Percentiles rank a stretch among this genome's conserved stretches.
phyloP scores from a whole-genome alignment of 1,140 invertebrate genomes.

The Zaprionus tsacasi region DNA sequence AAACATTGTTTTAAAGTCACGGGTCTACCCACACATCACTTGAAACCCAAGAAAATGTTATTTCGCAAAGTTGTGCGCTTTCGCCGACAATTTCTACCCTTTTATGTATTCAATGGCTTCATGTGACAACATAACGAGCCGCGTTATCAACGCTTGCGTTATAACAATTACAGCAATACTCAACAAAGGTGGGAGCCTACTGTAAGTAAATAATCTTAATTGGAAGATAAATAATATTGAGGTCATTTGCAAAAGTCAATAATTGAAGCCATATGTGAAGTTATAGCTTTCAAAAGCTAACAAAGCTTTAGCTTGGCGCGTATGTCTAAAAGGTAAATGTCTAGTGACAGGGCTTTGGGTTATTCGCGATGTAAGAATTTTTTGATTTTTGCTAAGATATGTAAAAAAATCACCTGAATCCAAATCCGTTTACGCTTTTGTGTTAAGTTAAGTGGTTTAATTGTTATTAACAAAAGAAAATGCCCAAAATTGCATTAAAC shows the following conservation, averaged over 20 bases:
- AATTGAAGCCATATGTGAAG: constrained; percentile 3
- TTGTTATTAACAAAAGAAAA: too few relatives aligned
- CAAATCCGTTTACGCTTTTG: too few relatives aligned
- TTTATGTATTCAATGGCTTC: constrained; percentile 75
- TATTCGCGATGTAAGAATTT: too few relatives aligned
- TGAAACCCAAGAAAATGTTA: constrained; percentile 49
- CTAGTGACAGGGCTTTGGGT: too few relatives aligned
- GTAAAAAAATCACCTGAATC: too few relatives aligned
- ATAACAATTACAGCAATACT: constrained; percentile 58
- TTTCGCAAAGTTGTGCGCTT: constrained; percentile 65
- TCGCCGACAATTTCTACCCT: constrained; percentile 72
- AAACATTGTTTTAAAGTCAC: not conserved
- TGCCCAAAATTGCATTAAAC: too few relatives aligned
- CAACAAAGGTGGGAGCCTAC: constrained; percentile 52
- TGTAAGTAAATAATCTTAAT: constrained; percentile 44
- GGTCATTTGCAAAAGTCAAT: not conserved
- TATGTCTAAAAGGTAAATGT: too few relatives aligned
- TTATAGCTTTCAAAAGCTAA: constrained; percentile 38
- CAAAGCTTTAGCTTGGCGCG: constrained; percentile 16
- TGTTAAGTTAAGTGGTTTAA: too few relatives aligned
- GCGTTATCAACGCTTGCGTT: constrained; percentile 74
- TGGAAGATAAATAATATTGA: not conserved
- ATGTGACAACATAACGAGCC: constrained; percentile 73
- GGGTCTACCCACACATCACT: constrained; percentile 9
- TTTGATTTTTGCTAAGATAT: too few relatives aligned